A percentile compares a stretch with the other conserved stretches of the same genome.
These are phyloP conservation scores for Hetaerina titia DNA, from an alignment of 2,888 invertebrate genomes.

Conservation along the genomic window DNA sequence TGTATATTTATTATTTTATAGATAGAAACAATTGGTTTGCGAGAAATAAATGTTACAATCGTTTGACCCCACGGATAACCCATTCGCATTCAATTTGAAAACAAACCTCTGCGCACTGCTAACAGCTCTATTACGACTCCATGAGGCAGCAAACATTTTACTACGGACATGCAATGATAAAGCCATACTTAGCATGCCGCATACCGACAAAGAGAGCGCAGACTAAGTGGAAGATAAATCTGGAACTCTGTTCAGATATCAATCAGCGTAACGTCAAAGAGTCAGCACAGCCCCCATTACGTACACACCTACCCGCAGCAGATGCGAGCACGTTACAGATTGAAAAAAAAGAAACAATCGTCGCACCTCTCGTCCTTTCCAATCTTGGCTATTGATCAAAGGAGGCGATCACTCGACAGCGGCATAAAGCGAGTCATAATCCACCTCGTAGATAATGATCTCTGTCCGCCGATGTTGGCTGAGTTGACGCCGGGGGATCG, in stretches of 20 bases:
- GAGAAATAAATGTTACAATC: too few relatives aligned
- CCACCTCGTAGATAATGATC: neutral
- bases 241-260: neutral
- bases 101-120: neutral
- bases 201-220: neutral
- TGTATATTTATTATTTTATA: too few relatives aligned
- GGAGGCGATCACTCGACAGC: neutral
- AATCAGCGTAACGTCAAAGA: neutral
- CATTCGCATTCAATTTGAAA: too few relatives aligned
- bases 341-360: too few relatives aligned
- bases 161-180: neutral
- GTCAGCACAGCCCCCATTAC: neutral
- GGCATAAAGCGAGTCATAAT: neutral
- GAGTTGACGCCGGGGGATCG: neutral
- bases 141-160: neutral
- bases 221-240: neutral
- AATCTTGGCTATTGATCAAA: neutral
- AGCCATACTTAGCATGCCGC: neutral
- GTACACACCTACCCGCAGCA: neutral
- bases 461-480: neutral
- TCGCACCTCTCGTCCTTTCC: too few relatives aligned
- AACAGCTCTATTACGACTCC: neutral
- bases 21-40: too few relatives aligned
- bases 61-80: too few relatives aligned
- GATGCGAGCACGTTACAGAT: too few relatives aligned